Evolutionary conservation across 2,888 invertebrate genomes (phyloP).

Genomic region (Leptopilina myrica): DNA sequence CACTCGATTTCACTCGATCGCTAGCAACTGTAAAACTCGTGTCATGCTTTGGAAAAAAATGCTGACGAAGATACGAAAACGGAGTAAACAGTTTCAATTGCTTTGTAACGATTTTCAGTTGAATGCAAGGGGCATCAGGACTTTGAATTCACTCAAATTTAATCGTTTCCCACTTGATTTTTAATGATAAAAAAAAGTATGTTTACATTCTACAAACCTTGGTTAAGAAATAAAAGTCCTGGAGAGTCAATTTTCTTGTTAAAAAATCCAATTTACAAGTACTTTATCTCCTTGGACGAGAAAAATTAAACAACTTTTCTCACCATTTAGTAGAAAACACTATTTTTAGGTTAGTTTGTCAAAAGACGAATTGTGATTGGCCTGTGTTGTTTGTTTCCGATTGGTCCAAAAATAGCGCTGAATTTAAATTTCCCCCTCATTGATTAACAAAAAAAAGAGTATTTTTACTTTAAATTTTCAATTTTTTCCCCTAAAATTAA

Average conservation of each 20-base stretch:
- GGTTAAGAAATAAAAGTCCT: not conserved
- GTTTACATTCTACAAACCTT: not conserved
- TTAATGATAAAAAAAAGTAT: not conserved
- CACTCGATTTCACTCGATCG: not conserved
- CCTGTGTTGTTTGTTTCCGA: not conserved
- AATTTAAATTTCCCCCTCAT: no score
- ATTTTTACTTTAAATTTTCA: no score
- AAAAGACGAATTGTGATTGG: not conserved
- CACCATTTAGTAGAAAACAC: not conserved
- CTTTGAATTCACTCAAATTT: not conserved
- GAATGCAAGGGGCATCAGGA: not conserved
- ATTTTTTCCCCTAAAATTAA: no score
- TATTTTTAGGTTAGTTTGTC: not conserved
- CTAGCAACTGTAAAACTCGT: constrained; percentile 53
- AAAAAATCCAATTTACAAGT: not conserved
- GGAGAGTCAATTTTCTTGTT: not conserved
- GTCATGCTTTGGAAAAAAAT: constrained; percentile 48
- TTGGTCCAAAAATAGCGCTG: not conserved
- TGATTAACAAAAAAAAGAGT: no score
- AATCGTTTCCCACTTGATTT: not conserved
- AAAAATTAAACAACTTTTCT: not conserved
- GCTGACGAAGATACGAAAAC: constrained; percentile 16
- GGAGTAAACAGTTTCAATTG: not conserved
- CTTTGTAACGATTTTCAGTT: not conserved
- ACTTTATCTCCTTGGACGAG: not conserved